Base-by-base conservation (phyloP, 2,797 vertebrate genomes). In the Neomorphus geoffroyi region DNA sequence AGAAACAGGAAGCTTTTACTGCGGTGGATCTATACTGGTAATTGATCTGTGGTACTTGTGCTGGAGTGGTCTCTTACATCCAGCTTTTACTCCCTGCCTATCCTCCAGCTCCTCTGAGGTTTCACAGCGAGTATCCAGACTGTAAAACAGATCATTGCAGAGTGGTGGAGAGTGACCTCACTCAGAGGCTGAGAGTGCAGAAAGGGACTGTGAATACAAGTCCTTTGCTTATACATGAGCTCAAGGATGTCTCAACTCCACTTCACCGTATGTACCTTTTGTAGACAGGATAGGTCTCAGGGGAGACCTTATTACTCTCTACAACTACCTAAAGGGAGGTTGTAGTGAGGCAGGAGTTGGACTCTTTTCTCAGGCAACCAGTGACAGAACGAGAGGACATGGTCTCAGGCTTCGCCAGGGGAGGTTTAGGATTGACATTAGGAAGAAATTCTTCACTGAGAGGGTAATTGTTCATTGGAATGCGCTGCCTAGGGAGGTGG, bases 1-100 rank as follows among this genome's bases (percentile, higher is more conserved):
- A 78, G 80, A 80, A 96, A 82, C 43, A 72, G 61, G 33, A 86
- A 74, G 39, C 61, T 82, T 93, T 64, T 93, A 87, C 67, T 90
- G 86, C 74, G 67, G 8, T 71, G 30, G 78, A 71, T 90, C 74
- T 88, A 4, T 95, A 80, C 61, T 77, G 79, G 61, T 93, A 94
- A 89, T 78, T 91, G 88, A 93, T 92, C 71, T 54, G 74, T 64
- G 35, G 22, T 87, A 62, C 92, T 85, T 90, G 46, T 85, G 35
- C 50, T 71, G 39, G 32, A 88, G 57, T 71, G 28, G 56, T 81
- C 56, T 96, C 51, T 70, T 9, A 5, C 32, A 73, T 66, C 56
- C 66, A 90, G 51, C 66, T 92, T 90, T 91, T 82, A 54, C 57
- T 88, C 43, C 9, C 14, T 72, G 10, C 80, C 58, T 85, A 8